A percentile compares a stretch with the other conserved stretches of the same genome.
These are phyloP conservation scores for Myotis yumanensis DNA, from an alignment of 2,113 vertebrate species.

Conservation along the genomic window DNA sequence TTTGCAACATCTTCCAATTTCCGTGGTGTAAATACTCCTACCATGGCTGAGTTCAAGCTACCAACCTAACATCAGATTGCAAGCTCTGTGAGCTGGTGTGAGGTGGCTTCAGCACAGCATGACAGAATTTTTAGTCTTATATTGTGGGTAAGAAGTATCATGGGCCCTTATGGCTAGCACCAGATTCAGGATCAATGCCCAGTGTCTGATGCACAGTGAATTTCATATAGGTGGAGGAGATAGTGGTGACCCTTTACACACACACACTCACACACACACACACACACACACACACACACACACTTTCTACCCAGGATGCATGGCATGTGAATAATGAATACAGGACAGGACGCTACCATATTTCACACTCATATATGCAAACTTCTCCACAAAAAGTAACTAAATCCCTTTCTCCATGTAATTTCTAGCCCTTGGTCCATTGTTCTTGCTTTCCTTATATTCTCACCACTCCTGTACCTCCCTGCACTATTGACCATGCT, in stretches of 20 bases:
- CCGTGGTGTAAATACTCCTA: not conserved
- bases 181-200: not conserved
- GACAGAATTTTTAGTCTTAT: not conserved
- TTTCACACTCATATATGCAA: not conserved
- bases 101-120: not conserved
- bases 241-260: not conserved
- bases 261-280: no score
- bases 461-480: not conserved
- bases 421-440: not conserved
- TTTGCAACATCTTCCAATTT: not conserved
- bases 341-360: not conserved
- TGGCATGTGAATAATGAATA: conserved; percentile 3
- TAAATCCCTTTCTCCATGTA: not conserved
- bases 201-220: not conserved
- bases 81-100: not conserved
- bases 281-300: not conserved
- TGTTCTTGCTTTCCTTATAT: not conserved
- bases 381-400: not conserved
- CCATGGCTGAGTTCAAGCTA: not conserved
- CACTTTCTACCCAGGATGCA: not conserved
- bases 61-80: not conserved
- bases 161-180: not conserved
- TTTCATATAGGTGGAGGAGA: not conserved
- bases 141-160: not conserved
- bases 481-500: not conserved